Base-by-base conservation (phyloP, 2,888 invertebrate species). In the Phania funesta region DNA sequence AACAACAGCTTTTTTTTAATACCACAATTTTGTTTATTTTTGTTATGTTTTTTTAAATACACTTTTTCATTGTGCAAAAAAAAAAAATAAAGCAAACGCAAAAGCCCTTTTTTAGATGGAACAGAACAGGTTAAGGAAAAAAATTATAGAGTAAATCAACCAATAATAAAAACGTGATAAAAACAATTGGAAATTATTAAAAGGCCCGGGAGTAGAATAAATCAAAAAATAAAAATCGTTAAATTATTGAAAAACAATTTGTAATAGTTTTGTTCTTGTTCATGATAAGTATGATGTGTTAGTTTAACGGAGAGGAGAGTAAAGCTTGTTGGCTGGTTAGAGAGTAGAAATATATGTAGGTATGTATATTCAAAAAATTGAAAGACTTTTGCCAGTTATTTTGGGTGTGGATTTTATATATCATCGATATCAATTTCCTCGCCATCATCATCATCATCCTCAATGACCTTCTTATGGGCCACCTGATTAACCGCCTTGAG, bases 381-480 rank as follows among this genome's bases (percentile, higher is more conserved):
- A n/a, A 81, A 54, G 48, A 62, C 54, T 48, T 74, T 68, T 73
- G 62, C 38, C 60, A 74, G 48, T 64, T 29, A 18, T 67, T 62
- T 20, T n/a, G 32, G 56, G 32, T 64, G 44, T 52, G 8, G 2
- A 6, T 7, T 83, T 92, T 96, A 97, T 90, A 97, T 97, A 91
- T 96, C 97, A 93, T 97, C 97, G 91, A 97, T 97, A 91, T 97
- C 97, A 88, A 97, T 94, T 89, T 97, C 97, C 87, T 95, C 95
- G 83, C 93, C 96, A 84, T 94, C 96, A 85, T 95, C 96, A 85
- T 95, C 96, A 85, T 95, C 95, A 64, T 93, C 93, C 52, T 92
- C 92, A 75, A 90, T 92, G 85, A 92, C 91, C 86, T 92, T 92
- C 86, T 92, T 92, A 54, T 67, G 58, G 67, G 87, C 80, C 60